Conservation (phyloP, 2,888 invertebrate species). For the Liodrosophila aerea region DNA sequence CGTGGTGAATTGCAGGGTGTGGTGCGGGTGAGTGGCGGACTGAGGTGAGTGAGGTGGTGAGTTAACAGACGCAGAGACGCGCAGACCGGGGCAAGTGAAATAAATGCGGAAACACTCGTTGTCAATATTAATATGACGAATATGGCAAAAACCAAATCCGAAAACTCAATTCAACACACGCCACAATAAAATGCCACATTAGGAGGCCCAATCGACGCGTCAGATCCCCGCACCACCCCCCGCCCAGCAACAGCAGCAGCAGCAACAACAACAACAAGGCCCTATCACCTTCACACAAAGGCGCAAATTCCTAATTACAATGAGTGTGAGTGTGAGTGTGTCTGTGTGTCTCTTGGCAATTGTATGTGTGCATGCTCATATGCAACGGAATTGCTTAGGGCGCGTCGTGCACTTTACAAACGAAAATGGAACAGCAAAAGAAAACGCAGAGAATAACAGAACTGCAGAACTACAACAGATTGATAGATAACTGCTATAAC, state of each 20-base stretch:
- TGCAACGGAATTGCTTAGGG: constrained; percentile 26
- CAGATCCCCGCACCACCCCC: constrained; percentile 3
- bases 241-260: background rate
- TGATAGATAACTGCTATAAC: constrained; percentile 1
- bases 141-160: constrained; percentile 79
- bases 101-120: constrained; percentile 78
- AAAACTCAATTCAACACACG: constrained; percentile 76
- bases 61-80: constrained; percentile 21
- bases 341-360: constrained; percentile 1
- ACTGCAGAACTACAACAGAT: background rate
- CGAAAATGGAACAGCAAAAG: constrained; percentile 9
- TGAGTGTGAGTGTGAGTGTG: constrained; percentile 4
- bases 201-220: constrained; percentile 50
- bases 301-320: constrained; percentile 70
- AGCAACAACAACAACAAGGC: background rate
- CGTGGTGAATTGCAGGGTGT: constrained; percentile 5
- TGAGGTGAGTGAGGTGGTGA: background rate
- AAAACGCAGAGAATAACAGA: background rate
- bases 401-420: constrained; percentile 34
- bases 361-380: constrained; percentile 5
- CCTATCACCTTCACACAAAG: constrained; percentile 39
- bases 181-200: constrained; percentile 74
- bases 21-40: background rate
- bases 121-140: constrained; percentile 79
- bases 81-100: constrained; percentile 65